phyloP scores from a whole-genome alignment of 2,797 vertebrate genomes.

The Podarcis lilfordi region DNA sequence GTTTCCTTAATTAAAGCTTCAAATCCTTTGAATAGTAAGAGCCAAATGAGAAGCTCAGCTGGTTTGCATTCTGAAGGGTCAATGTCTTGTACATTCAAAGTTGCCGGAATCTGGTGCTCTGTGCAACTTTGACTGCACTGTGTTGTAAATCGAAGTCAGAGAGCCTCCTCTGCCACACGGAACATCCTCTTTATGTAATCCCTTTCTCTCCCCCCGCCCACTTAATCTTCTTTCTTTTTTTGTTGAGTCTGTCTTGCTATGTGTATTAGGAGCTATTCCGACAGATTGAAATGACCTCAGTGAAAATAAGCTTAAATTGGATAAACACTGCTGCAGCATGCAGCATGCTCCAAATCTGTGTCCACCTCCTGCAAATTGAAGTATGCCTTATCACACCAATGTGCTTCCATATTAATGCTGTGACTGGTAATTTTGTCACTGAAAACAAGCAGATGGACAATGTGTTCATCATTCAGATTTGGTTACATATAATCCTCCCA shows the following conservation, averaged over 20 bases:
- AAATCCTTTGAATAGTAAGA: slow-evolving; percentile 56
- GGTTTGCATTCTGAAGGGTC: slow-evolving; percentile 10
- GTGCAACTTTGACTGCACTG: not conserved
- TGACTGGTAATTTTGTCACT: slow-evolving; percentile 14
- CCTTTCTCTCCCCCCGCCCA: slow-evolving; percentile 52
- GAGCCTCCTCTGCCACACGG: slow-evolving; percentile 20
- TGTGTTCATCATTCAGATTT: not conserved
- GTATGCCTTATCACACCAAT: slow-evolving; percentile 20
- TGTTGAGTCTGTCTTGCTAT: slow-evolving; percentile 54
- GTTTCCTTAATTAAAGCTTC: slow-evolving; percentile 72
- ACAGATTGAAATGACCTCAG: slow-evolving; percentile 59
- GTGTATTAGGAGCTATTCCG: slow-evolving; percentile 46
- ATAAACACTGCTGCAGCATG: slow-evolving; percentile 51
- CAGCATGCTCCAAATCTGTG: slow-evolving; percentile 28
- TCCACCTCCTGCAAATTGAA: slow-evolving; percentile 38
- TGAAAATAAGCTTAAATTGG: slow-evolving; percentile 64
- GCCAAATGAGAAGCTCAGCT: slow-evolving; percentile 38
- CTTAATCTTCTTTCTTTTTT: slow-evolving; percentile 67
- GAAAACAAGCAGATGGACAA: not conserved
- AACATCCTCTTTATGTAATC: slow-evolving; percentile 64
- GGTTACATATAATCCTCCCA: not conserved
- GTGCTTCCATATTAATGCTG: slow-evolving; percentile 18
- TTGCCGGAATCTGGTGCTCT: not conserved
- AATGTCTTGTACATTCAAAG: not conserved
- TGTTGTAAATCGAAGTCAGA: slow-evolving; percentile 34